Evolutionary conservation across 2,888 invertebrate species (phyloP).

Genomic region (Zaprionus bogoriensis): DNA sequence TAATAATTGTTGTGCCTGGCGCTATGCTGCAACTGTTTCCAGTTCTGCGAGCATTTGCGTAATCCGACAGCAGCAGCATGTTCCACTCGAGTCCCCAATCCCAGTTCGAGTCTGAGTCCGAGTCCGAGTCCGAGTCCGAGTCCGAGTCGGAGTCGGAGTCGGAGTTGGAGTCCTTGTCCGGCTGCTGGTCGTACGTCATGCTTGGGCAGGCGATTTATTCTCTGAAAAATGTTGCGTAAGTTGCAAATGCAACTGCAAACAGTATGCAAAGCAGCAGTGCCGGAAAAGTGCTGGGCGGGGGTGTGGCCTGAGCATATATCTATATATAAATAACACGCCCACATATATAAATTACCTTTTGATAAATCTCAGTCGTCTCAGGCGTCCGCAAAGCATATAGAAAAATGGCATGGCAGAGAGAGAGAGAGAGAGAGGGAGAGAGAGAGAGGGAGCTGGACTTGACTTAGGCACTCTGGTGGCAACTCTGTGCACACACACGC

Average conservation of each 20-base stretch:
- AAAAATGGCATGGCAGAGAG: constrained; percentile 44
- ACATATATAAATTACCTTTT: constrained; percentile 83
- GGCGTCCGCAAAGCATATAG: constrained; percentile 60
- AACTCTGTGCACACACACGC: constrained; percentile 2
- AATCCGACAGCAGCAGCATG: neutral
- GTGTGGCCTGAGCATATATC: neutral
- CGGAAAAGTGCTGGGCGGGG: too few species aligned
- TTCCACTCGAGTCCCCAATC: neutral
- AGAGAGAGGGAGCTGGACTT: constrained; percentile 5
- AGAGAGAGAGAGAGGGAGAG: constrained; percentile 5
- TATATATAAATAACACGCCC: constrained; percentile 58
- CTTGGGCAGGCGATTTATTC: constrained; percentile 80
- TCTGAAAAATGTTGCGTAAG: constrained; percentile 72
- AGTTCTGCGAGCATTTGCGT: neutral
- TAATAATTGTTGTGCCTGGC: neutral
- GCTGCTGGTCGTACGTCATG: constrained; percentile 64
- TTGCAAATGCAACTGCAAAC: constrained; percentile 48
- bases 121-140: neutral
- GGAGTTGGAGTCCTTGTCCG: neutral
- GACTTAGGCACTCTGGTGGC: constrained; percentile 3
- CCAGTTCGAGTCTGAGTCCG: neutral
- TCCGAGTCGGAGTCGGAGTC: neutral
- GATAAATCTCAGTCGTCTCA: constrained; percentile 83
- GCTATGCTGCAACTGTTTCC: neutral
- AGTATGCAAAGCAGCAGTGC: constrained; percentile 39